A percentile compares a stretch with the other conserved stretches of the same genome.
Evolutionary conservation across 2,113 vertebrate species (phyloP).

Genomic region (Tichodroma muraria): DNA sequence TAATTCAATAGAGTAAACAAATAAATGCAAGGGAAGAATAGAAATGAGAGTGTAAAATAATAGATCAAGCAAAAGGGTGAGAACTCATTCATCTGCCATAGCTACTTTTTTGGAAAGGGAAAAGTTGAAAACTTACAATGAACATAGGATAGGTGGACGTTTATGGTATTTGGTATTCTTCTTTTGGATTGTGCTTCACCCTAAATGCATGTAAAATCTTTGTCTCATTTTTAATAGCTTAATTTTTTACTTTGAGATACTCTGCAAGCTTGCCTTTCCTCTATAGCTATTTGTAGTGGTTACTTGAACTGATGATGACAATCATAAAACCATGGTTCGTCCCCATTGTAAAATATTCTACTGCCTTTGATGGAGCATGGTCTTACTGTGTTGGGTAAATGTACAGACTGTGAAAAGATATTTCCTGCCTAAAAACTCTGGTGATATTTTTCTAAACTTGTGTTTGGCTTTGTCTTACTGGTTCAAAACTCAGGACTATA

Average conservation of each 20-base stretch:
- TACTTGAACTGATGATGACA: background rate
- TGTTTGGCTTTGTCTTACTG: background rate
- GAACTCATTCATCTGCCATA: background rate
- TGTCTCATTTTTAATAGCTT: background rate
- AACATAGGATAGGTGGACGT: background rate
- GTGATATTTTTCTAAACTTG: background rate
- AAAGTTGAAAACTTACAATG: background rate
- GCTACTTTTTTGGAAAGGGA: background rate
- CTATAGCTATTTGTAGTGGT: background rate
- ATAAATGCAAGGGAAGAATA: background rate
- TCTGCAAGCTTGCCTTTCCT: conserved; percentile 1
- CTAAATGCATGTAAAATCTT: background rate
- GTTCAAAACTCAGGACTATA: background rate
- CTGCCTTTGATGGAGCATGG: background rate
- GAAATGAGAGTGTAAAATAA: background rate
- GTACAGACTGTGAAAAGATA: background rate
- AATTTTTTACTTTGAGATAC: background rate
- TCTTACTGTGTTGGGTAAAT: background rate
- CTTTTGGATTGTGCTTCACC: background rate
- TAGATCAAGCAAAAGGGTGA: background rate
- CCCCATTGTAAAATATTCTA: background rate
- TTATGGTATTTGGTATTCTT: background rate
- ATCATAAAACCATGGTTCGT: background rate
- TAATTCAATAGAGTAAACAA: background rate
- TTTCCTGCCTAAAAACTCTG: background rate